phyloP scores from a whole-genome alignment of 2,888 invertebrate genomes.

The Drosophila austrosaltans region DNA sequence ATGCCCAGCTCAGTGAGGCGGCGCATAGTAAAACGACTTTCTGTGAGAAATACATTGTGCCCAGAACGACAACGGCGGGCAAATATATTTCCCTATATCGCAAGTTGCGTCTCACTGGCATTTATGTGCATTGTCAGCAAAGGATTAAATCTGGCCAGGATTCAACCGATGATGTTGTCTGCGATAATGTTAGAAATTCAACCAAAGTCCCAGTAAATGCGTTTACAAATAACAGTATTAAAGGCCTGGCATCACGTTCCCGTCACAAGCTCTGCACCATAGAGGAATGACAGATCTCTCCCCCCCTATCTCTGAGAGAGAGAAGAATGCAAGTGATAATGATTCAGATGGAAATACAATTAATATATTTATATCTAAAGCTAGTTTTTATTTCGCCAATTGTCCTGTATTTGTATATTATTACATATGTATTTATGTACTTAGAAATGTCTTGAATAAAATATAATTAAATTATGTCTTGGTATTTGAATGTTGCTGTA shows the following conservation, averaged over 20 bases:
- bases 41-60: constrained; percentile 92
- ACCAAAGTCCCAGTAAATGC: constrained; percentile 46
- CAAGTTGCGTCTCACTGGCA: constrained; percentile 86
- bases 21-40: constrained; percentile 87
- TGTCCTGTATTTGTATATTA: background rate
- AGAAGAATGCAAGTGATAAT: background rate
- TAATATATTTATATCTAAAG: background rate
- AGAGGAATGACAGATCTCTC: constrained; percentile 63
- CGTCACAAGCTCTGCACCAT: constrained; percentile 77
- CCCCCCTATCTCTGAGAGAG: background rate
- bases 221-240: constrained; percentile 53
- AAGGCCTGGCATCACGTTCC: constrained; percentile 50
- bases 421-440: constrained; percentile 5
- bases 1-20: constrained; percentile 88
- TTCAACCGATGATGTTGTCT: constrained; percentile 31
- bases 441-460: background rate
- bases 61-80: constrained; percentile 91
- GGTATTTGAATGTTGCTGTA: background rate
- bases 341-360: constrained; percentile 1
- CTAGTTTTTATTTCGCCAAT: background rate
- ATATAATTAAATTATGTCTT: background rate
- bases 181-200: constrained; percentile 42
- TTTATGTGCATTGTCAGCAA: constrained; percentile 84
- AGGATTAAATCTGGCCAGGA: constrained; percentile 29
- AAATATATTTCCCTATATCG: constrained; percentile 93